Percentiles rank a stretch among this genome's conserved stretches.
Evolutionary conservation across 2,888 invertebrate species (phyloP).

Genomic region (Xanthostigma xanthostigma): DNA sequence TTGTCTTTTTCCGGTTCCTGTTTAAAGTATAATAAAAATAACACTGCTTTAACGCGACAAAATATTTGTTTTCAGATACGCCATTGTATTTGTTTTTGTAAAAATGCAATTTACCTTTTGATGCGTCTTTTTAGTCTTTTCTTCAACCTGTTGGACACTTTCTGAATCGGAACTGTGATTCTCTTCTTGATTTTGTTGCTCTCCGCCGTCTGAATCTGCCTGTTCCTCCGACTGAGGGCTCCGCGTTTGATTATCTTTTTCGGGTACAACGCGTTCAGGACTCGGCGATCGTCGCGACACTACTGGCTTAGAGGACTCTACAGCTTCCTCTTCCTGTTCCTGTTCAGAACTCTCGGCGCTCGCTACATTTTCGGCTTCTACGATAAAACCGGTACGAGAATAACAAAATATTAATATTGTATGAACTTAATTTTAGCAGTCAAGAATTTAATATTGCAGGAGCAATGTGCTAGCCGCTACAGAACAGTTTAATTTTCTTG

Average conservation of each 20-base stretch:
- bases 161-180: conserved; percentile 9
- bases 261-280: neutral
- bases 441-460: too few species aligned
- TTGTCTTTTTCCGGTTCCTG: conserved; percentile 9
- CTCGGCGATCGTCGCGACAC: neutral
- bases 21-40: neutral
- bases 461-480: too few species aligned
- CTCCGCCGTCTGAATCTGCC: conserved; percentile 6
- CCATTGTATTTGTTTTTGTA: too few species aligned
- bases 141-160: conserved; percentile 10
- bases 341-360: conserved; percentile 5
- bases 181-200: conserved; percentile 8
- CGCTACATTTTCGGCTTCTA: conserved; percentile 4
- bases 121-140: conserved; percentile 4
- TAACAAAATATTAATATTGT: too few species aligned
- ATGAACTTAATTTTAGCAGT: too few species aligned
- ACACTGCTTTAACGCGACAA: conserved; percentile 6
- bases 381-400: neutral
- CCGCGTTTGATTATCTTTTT: neutral
- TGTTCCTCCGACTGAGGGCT: conserved; percentile 4
- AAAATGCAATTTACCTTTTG: neutral
- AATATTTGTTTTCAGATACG: too few species aligned
- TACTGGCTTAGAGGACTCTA: neutral
- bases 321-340: conserved; percentile 4
- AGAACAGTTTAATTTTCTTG: too few species aligned